phyloP scores from a whole-genome alignment of 2,888 invertebrate species.

The Yponomeuta plumbellus region DNA sequence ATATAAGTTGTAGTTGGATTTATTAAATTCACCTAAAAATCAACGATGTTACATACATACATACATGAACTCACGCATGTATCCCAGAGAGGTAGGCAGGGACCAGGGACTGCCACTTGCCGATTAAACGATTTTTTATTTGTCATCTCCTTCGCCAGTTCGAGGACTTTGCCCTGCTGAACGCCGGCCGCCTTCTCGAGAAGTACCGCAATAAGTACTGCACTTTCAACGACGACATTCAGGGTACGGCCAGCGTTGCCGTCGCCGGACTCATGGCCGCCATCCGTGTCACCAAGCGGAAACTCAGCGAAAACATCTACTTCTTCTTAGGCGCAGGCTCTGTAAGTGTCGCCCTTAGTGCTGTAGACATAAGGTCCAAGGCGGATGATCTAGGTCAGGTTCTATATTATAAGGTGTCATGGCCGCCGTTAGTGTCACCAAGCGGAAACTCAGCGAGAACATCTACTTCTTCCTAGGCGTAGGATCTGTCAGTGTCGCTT shows the following conservation, averaged over 20 bases:
- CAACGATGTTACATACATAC: no score
- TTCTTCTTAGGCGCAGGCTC: conserved; percentile 94
- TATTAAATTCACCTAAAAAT: no score
- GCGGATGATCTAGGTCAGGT: no score
- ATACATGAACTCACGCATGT: no score
- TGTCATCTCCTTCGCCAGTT: conserved; percentile 78
- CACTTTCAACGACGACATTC: conserved; percentile 99
- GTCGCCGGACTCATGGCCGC: conserved; percentile 94
- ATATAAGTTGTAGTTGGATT: no score
- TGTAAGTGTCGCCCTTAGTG: conserved; percentile 48
- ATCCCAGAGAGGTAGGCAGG: no score
- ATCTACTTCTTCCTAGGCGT: conserved; percentile 94
- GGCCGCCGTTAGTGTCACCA: conserved; percentile 86
- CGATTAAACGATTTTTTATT: no score
- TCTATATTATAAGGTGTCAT: conserved; percentile 59
- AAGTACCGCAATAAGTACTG: conserved; percentile 95
- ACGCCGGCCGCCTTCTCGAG: conserved; percentile 95
- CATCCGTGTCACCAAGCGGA: conserved; percentile 83
- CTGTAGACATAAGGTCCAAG: conserved; percentile 46
- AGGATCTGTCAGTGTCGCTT: conserved; percentile 77
- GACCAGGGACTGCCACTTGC: no score
- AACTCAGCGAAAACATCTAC: conserved; percentile 90
- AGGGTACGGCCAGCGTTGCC: conserved; percentile 97
- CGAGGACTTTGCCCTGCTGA: conserved; percentile 98
- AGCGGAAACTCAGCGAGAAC: conserved; percentile 88